Conservation (phyloP, 2,113 vertebrate genomes). For the Protobothrops mucrosquamatus region DNA sequence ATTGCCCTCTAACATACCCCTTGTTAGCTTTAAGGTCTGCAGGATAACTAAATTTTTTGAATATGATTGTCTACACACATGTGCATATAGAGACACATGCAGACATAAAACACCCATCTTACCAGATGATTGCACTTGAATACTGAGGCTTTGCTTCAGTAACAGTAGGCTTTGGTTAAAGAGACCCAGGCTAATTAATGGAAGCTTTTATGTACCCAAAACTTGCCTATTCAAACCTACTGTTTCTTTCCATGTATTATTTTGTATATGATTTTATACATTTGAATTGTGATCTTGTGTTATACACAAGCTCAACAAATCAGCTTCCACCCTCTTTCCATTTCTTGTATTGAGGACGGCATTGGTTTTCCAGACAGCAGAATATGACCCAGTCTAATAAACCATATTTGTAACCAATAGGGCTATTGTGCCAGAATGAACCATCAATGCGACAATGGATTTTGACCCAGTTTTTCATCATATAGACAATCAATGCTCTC, state of each 20-base stretch:
- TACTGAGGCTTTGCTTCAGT: background rate
- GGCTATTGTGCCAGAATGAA: background rate
- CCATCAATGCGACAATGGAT: background rate
- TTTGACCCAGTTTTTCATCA: background rate
- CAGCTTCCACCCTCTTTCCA: background rate
- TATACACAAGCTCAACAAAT: background rate
- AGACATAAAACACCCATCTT: background rate
- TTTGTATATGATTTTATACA: background rate
- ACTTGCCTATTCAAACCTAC: background rate
- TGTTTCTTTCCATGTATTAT: background rate
- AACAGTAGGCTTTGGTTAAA: conserved; percentile 7
- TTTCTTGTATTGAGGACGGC: background rate
- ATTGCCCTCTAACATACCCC: background rate
- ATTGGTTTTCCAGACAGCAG: background rate
- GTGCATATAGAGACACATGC: background rate
- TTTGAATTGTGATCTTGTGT: background rate
- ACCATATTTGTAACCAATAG: background rate
- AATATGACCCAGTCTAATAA: background rate
- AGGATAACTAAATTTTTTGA: background rate
- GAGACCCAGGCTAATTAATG: background rate
- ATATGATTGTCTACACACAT: background rate
- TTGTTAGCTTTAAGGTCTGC: conserved; percentile 8
- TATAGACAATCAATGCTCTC: background rate
- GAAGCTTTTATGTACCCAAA: background rate
- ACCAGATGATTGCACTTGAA: background rate